Percentiles rank a stretch among this genome's conserved stretches.
These are phyloP conservation scores for Acropternis orthonyx DNA, from an alignment of 2,797 vertebrate species.

Conservation along the genomic window DNA sequence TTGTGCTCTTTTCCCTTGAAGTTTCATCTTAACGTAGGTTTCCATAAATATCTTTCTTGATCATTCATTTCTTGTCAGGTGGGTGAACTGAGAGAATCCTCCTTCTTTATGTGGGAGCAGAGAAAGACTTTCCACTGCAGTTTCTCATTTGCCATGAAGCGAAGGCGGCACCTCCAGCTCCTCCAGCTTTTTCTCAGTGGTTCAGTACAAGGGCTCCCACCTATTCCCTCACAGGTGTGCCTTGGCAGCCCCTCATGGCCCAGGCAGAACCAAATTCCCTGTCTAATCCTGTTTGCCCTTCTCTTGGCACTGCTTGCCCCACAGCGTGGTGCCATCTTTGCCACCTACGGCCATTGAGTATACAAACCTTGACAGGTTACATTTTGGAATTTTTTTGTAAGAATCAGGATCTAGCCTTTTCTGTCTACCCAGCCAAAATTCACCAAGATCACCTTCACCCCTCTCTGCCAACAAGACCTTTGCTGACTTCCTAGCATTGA, in stretches of 20 bases:
- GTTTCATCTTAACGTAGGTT: neutral
- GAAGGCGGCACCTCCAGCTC: neutral
- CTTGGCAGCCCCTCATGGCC: neutral
- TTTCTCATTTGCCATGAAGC: neutral
- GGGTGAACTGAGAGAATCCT: slow-evolving; percentile 60
- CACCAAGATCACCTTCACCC: neutral
- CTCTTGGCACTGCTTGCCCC: neutral
- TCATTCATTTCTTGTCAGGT: slow-evolving; percentile 58
- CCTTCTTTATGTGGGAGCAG: slow-evolving; percentile 35
- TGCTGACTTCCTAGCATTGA: neutral
- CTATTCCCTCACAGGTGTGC: neutral
- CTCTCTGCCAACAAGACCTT: neutral
- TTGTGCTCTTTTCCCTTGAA: slow-evolving; percentile 45
- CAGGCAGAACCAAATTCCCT: neutral
- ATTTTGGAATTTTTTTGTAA: neutral
- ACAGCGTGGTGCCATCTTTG: neutral
- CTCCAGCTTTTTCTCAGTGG: neutral
- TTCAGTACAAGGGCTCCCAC: neutral
- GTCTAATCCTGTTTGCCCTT: neutral
- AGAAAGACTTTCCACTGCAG: slow-evolving; percentile 51
- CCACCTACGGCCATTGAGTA: neutral
- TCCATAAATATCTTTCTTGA: slow-evolving; percentile 56
- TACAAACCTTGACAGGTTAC: neutral
- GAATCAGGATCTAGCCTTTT: neutral
- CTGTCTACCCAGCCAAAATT: neutral